These are phyloP conservation scores for Perca schrenkii DNA, from an alignment of 2,113 vertebrate species.

Conservation along the genomic window DNA sequence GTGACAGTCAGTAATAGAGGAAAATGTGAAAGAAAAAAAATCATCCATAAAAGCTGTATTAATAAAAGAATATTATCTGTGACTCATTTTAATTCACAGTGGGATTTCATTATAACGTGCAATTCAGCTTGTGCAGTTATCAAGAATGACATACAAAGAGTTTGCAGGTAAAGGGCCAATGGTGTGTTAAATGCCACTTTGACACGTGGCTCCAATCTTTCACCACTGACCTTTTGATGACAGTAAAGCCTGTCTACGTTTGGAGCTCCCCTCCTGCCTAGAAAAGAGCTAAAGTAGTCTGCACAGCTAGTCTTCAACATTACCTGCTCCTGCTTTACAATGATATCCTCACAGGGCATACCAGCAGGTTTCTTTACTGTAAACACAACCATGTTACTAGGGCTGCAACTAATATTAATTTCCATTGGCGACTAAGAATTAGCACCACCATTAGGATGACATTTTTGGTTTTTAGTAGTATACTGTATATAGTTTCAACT, in stretches of 20 bases:
- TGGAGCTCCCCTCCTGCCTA: neutral
- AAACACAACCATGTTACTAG: neutral
- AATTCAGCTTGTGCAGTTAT: conserved; percentile 8
- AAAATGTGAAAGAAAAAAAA: neutral
- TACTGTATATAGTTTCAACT: neutral
- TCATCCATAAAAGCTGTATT: neutral
- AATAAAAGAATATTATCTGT: conserved; percentile 8
- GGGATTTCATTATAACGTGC: neutral
- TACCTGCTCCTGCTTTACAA: neutral
- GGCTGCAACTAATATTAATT: neutral
- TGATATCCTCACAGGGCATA: neutral
- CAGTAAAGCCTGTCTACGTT: conserved; percentile 12
- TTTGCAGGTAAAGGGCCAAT: conserved; percentile 21
- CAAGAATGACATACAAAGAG: conserved; percentile 13
- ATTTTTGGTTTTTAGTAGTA: neutral
- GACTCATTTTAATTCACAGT: conserved; percentile 10
- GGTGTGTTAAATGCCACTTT: conserved; percentile 34
- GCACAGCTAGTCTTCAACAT: neutral
- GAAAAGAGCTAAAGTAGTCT: neutral
- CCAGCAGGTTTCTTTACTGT: no score
- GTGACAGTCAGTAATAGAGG: neutral
- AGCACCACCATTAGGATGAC: no score
- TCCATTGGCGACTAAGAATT: neutral
- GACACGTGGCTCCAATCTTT: conserved; percentile 29
- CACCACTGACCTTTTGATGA: conserved; percentile 41